Base-by-base conservation (phyloP, 2,888 invertebrate species). In the Osedax fenrisi region DNA sequence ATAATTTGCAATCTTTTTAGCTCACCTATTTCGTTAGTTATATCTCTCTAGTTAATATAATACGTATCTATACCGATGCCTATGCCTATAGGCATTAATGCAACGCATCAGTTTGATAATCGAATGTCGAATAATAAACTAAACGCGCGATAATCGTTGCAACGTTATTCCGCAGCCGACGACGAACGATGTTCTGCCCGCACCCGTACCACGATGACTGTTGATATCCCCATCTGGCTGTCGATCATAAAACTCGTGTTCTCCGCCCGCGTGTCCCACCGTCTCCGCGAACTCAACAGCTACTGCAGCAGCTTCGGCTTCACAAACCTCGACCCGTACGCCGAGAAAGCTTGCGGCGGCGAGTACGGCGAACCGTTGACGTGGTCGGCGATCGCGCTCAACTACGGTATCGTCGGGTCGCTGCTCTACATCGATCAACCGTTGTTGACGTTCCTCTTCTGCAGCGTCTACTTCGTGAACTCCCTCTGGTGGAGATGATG, bases 221-320 rank as follows among this genome's bases (percentile, higher is more conserved):
- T 23, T 24, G 25, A 64, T 25, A 64, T 64, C 25, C 64, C 68
- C 17, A 26, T 26, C 13, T 68, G 68, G 68, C 27, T 68, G 26
- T 68, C 68, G 21, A 68, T 68, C 27, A 68, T 68, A 26, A 27
- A 68, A 26, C n/a, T 68, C 13, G 68, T 68, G 26, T 68, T 68
- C 27, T 26, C 25, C 68, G 25, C 68, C 22, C 68, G 68, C 68
- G 68, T 68, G 25, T 22, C 22, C 26, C 27, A 25, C 10, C 13
- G 68, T 22, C 25, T 68, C 26, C 25, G 26, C 21, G 25, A 26
- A 24, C 10, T 68, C 25, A 25, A 26, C 27, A 26, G 26, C 3
- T 64, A 64, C 22, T 64, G 64, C 17, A 10, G 10, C 17, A 10
- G 5, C 10, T 41, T 41, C 17, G 10, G 41, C 10, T 41, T 41